These are phyloP conservation scores for Cuculus canorus DNA, from an alignment of 2,797 vertebrate genomes.

Conservation along the genomic window DNA sequence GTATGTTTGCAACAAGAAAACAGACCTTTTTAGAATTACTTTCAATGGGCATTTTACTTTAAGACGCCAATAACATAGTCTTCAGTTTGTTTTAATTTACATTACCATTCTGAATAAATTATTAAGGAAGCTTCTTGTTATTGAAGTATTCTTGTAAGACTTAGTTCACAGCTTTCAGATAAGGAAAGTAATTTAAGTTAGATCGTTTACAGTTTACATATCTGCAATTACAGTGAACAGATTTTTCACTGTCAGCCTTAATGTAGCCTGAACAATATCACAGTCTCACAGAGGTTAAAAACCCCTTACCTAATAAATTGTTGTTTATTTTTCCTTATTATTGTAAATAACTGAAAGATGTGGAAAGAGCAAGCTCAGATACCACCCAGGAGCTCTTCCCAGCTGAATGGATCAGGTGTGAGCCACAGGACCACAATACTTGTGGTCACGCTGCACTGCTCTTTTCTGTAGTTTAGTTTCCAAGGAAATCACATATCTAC, in stretches of 20 bases:
- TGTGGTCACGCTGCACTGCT: background rate
- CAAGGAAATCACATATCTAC: rapidly evolving
- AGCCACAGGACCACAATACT: background rate
- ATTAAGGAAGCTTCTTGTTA: background rate
- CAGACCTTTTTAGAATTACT: background rate
- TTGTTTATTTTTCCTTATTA: background rate
- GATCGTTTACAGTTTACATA: background rate
- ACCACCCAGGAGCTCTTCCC: background rate
- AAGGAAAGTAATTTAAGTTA: background rate
- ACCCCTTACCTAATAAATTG: background rate
- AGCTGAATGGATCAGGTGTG: background rate
- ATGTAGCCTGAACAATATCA: background rate
- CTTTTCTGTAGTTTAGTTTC: background rate
- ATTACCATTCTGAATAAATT: conserved; percentile 14
- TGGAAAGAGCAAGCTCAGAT: background rate
- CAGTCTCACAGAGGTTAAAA: background rate
- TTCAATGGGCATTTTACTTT: conserved; percentile 5
- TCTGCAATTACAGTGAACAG: background rate
- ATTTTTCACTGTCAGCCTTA: conserved; percentile 17
- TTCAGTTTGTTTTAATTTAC: conserved; percentile 27
- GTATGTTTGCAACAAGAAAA: background rate
- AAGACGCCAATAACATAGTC: background rate
- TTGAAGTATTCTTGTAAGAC: background rate
- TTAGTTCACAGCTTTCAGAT: conserved; percentile 31
- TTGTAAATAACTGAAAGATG: background rate